phyloP scores from a whole-genome alignment of 2,888 invertebrate species.

The Aleiodes alternator region DNA sequence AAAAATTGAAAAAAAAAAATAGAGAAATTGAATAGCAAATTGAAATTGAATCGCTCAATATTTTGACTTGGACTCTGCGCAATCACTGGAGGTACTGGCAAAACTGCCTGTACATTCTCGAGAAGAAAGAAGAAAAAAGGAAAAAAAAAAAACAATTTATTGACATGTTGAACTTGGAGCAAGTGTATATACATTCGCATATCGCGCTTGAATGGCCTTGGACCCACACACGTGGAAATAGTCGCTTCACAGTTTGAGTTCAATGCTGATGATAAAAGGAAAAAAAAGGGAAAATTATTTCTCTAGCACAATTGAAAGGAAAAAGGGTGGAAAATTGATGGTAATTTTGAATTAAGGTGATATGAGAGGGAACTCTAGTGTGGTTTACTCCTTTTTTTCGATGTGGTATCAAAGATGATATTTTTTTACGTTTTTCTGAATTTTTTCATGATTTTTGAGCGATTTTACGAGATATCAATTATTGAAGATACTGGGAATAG shows the following conservation, averaged over 20 bases:
- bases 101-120: neutral
- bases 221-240: neutral
- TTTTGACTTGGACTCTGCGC: neutral
- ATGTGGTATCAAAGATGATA: too few relatives aligned
- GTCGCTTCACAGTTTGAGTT: slow-evolving; percentile 1
- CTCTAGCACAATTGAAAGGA: neutral
- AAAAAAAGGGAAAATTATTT: neutral
- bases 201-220: slow-evolving; percentile 10
- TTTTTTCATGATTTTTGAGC: too few relatives aligned
- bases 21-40: neutral
- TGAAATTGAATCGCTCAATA: neutral
- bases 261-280: neutral
- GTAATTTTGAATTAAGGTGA: too few relatives aligned
- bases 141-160: slow-evolving; percentile 24
- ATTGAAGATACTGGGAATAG: too few relatives aligned
- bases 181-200: neutral
- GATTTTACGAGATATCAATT: too few relatives aligned
- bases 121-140: slow-evolving; percentile 1
- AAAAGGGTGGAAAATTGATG: too few relatives aligned
- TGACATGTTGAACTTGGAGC: slow-evolving; percentile 24
- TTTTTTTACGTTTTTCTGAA: too few relatives aligned
- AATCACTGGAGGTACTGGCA: slow-evolving; percentile 16
- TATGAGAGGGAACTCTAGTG: too few relatives aligned
- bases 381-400: too few relatives aligned
- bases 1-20: too few relatives aligned